phyloP scores from a whole-genome alignment of 2,113 vertebrate genomes.

The Cairina moschata region DNA sequence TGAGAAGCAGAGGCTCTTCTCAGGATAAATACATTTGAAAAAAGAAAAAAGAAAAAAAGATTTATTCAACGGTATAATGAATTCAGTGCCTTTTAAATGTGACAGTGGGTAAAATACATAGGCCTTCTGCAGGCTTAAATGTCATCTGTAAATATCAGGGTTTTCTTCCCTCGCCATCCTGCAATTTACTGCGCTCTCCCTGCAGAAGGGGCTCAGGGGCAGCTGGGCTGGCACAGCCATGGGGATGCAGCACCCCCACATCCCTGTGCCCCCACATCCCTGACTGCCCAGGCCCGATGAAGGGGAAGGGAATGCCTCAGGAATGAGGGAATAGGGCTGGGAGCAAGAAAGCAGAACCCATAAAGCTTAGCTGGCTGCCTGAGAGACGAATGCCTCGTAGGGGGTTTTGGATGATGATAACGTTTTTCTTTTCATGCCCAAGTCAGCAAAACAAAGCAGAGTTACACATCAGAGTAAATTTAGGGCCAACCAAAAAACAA shows the following conservation, averaged over 20 bases:
- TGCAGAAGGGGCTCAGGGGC: background rate
- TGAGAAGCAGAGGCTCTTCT: background rate
- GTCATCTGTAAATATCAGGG: conserved; percentile 55
- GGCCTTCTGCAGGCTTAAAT: conserved; percentile 50
- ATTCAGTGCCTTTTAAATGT: conserved; percentile 59
- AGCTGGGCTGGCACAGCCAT: background rate
- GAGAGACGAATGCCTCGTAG: accelerated
- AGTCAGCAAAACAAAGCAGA: background rate
- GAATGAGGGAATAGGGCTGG: background rate
- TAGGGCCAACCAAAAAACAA: background rate
- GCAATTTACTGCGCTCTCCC: background rate
- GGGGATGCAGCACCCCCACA: background rate
- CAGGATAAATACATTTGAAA: background rate
- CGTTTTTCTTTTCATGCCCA: background rate
- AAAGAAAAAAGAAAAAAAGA: background rate
- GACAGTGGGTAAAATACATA: conserved; percentile 46
- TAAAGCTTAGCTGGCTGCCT: background rate
- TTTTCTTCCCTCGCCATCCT: background rate
- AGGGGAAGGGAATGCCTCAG: background rate
- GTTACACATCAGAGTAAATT: background rate
- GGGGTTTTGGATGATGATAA: background rate
- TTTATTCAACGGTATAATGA: conserved; percentile 38
- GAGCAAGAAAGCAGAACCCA: background rate
- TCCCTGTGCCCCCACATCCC: background rate
- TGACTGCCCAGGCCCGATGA: accelerated